Evolutionary conservation across 2,797 vertebrate species (phyloP), one percentile per base, ranked within the genome.

Genomic region (Toxotes lorentzi): DNA sequence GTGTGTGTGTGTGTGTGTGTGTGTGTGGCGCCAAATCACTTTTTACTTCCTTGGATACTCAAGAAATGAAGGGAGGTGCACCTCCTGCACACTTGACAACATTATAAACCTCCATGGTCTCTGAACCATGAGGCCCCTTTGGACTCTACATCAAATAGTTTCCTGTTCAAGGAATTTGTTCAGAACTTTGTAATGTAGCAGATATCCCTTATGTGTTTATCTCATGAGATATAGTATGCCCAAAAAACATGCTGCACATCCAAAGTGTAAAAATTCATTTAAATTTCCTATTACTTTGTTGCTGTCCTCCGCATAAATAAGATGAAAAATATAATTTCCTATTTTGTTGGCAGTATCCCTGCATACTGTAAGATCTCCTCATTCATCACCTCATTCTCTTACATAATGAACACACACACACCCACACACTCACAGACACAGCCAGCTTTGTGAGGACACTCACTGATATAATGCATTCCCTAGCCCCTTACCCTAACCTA

Each of bases 131-230:
- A 84, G 68, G 70, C 85, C 85, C 82, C 83, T 68, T 89, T 86
- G 83, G 88, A 90, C 82, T 83, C 13, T 0, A 88, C 83, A 89
- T 91, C 84, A 91, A 92, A 92, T 78, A 84, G 60, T 83, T 93
- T 91, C 73, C 69, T 65, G 59, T 85, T 86, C 40, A 83, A 87
- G 75, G 73, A 88, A 90, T 90, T 89, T 82, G 85, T 89, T 85
- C 74, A 78, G 34, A 78, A 87, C 62, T 86, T 90, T 40, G 80
- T 83, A 83, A 81, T 82, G 75, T 54, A 41, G n/a, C 13, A 75
- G 64, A 84, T 72, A 80, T 79, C 79, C 80, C 50, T 5, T 35
- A 72, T 62, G 72, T 78, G 80, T 81, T 81, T 82, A 81, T 73
- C 82, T 81, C 43, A 0, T 70, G 75, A 88, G 76, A 88, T 74